phyloP scores from a whole-genome alignment of 2,888 invertebrate genomes.

The Hyppa rectilinea region DNA sequence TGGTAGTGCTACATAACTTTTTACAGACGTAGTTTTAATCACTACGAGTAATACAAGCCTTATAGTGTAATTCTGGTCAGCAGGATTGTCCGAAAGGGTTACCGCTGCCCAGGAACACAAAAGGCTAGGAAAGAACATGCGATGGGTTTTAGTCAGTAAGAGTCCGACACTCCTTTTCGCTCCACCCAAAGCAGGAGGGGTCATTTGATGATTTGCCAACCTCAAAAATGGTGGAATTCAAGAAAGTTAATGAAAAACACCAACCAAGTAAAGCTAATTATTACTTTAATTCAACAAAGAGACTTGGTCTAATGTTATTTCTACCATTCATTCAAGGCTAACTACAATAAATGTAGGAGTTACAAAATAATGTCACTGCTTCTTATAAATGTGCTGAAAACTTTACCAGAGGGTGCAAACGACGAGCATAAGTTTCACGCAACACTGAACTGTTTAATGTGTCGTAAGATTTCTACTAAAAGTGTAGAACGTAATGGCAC shows the following conservation, averaged over 20 bases:
- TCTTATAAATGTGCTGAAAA: constrained; percentile 35
- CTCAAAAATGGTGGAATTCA: too few relatives aligned
- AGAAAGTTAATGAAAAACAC: not conserved
- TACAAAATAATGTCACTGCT: constrained; percentile 27
- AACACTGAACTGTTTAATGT: constrained; percentile 44
- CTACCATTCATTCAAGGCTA: not conserved
- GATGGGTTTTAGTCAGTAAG: too few relatives aligned
- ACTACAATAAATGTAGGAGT: constrained; percentile 1
- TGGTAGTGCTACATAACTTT: not conserved
- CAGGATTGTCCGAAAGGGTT: too few relatives aligned
- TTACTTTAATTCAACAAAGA: constrained; percentile 22
- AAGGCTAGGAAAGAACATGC: too few relatives aligned
- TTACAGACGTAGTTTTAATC: not conserved
- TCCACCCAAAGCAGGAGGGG: too few relatives aligned
- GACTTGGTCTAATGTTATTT: not conserved
- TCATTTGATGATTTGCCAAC: too few relatives aligned
- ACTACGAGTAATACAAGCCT: not conserved
- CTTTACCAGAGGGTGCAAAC: constrained; percentile 21
- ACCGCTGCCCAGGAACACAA: too few relatives aligned
- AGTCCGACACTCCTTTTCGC: too few relatives aligned
- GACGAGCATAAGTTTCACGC: constrained; percentile 41
- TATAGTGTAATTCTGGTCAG: too few relatives aligned
- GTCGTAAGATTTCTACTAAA: constrained; percentile 26
- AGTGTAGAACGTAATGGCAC: constrained; percentile 7
- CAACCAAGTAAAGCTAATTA: not conserved